Conservation (phyloP, 2,888 invertebrate species). For the Hyppa rectilinea region DNA sequence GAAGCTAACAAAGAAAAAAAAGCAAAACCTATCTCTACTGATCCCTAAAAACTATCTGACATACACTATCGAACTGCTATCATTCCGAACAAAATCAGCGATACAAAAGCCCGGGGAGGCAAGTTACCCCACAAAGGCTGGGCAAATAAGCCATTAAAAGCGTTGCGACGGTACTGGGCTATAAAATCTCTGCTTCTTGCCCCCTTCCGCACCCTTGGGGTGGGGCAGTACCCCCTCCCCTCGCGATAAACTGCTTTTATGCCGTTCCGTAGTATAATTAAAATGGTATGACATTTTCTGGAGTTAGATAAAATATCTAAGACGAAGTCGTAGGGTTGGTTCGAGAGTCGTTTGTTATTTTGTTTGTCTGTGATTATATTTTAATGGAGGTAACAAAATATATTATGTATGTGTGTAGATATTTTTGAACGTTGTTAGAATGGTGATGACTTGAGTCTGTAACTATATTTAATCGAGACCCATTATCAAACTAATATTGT, state of each 20-base stretch:
- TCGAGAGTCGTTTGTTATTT: slow-evolving; percentile 38
- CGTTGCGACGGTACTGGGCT: slow-evolving; percentile 87
- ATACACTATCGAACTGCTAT: slow-evolving; percentile 76
- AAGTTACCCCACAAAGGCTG: slow-evolving; percentile 84
- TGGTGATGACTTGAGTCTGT: not conserved
- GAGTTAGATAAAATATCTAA: slow-evolving; percentile 79
- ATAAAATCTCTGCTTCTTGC: slow-evolving; percentile 91
- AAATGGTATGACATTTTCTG: slow-evolving; percentile 87
- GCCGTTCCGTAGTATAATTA: slow-evolving; percentile 88
- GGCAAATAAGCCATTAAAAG: slow-evolving; percentile 91
- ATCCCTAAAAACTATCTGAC: slow-evolving; percentile 61
- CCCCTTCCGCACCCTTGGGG: slow-evolving; percentile 75
- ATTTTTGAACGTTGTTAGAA: not conserved
- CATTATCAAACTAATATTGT: not conserved
- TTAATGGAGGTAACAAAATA: not conserved
- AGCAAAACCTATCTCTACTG: slow-evolving; percentile 25
- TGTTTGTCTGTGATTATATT: slow-evolving; percentile 36
- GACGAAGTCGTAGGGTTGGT: slow-evolving; percentile 65
- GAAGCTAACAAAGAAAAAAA: slow-evolving; percentile 20
- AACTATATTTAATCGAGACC: too few relatives aligned
- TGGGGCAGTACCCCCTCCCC: slow-evolving; percentile 65
- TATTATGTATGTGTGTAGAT: not conserved
- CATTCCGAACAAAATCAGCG: slow-evolving; percentile 87
- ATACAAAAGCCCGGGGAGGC: slow-evolving; percentile 80
- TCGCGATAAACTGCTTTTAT: slow-evolving; percentile 89